These are phyloP conservation scores for Chelonus insularis DNA, from an alignment of 1,140 invertebrate species.

Conservation along the genomic window DNA sequence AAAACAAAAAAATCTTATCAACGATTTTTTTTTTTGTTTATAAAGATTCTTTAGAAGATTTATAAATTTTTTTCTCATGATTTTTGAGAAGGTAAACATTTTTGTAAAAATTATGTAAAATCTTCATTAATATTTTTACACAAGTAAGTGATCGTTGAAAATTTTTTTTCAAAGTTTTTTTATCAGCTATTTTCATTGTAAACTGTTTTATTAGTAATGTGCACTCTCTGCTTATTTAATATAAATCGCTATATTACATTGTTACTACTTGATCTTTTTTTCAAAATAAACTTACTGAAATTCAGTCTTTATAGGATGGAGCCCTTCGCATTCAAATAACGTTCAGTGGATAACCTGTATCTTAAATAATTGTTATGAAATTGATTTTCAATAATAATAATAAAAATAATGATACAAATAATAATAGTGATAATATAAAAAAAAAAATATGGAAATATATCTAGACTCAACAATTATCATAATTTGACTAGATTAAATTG, in stretches of 20 bases:
- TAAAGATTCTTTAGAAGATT: no score
- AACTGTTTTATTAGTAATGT: no score
- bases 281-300: neutral
- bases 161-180: no score
- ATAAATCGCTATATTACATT: neutral
- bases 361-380: neutral
- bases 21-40: no score
- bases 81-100: no score
- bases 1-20: no score
- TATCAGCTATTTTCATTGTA: no score
- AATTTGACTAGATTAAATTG: neutral
- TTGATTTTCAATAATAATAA: neutral
- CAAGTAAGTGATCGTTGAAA: no score
- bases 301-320: constrained; percentile 1
- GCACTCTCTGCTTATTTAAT: neutral
- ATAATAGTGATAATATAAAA: neutral
- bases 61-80: no score
- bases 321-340: neutral
- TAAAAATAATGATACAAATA: neutral
- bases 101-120: no score
- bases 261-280: neutral
- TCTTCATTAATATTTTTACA: no score
- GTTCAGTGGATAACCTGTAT: neutral
- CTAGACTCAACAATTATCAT: neutral
- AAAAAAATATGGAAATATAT: neutral